Base-by-base conservation (phyloP, 2,888 invertebrate species). In the Hydriomena furcata region DNA sequence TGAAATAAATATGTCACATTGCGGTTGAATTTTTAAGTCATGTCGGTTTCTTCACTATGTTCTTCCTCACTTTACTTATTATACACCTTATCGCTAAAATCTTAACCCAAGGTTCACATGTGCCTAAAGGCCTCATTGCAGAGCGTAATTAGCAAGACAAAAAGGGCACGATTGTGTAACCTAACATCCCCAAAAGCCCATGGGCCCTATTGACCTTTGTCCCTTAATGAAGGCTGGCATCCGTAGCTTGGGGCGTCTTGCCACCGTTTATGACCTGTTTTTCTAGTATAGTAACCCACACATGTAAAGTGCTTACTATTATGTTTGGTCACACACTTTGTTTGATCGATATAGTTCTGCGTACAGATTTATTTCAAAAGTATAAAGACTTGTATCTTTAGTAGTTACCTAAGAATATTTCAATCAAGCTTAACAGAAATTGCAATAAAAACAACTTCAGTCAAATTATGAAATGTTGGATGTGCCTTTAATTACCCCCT, bases 181-280 rank as follows among this genome's bases (percentile, higher is more conserved):
- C 77, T 58, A 55, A 74, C 67, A 60, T 61, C 61, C 51, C 61
- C 60, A 55, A 62, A 60, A 48, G 65, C 71, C 72, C 68, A 61
- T 60, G 65, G 69, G 71, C 51, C 68, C 66, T 72, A 71, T 77
- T 80, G 82, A 82, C 81, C 81, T 79, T 75, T 76, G 76, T 46
- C 74, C 68, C 68, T 65, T 82, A 82, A 84, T 84, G 80, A 83
- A 76, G 78, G 76, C 69, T 69, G 68, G 71, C 64, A 76, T 76
- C 76, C 77, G 75, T 63, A 60, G 68, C 81, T 73, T 52, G 60
- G 55, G 75, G 79, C 75, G 68, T 75, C 80, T 76, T 76, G 77
- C 76, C 76, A 69, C 69, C 51, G 38, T 51, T 52, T 55, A 49
- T 52, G 53, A 51, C 51, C 56, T 42, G 49, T 54, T 52, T 56